A percentile compares a stretch with the other conserved stretches of the same genome.
Evolutionary conservation across 92 coral and sea anemone genomes (phyloP).

Genomic region (Epizoanthus stellaris): DNA sequence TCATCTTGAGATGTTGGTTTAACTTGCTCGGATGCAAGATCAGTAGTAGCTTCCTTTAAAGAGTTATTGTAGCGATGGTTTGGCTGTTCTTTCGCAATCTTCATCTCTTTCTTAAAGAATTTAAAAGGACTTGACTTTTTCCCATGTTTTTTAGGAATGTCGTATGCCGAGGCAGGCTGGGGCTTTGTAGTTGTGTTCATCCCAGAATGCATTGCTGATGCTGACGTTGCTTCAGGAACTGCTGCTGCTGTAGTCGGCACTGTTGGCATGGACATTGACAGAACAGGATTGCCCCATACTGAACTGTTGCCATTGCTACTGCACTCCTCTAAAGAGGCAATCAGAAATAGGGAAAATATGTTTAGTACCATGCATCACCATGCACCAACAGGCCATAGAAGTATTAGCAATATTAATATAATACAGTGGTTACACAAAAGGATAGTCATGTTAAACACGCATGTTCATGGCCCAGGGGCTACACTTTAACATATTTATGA

Average conservation of each 20-base stretch:
- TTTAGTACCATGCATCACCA: background rate
- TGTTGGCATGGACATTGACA: slow-evolving; percentile 65
- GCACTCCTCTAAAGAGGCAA: slow-evolving; percentile 46
- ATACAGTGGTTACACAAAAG: no score
- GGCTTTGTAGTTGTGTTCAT: slow-evolving; percentile 24
- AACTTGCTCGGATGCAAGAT: slow-evolving; percentile 16
- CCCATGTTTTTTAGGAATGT: slow-evolving; percentile 37
- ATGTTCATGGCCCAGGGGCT: no score
- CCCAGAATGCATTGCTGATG: slow-evolving; percentile 4
- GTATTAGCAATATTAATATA: no score
- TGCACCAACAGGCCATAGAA: no score
- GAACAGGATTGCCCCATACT: slow-evolving; percentile 72
- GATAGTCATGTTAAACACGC: no score
- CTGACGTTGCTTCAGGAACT: slow-evolving; percentile 36
- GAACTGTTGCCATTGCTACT: slow-evolving; percentile 63
- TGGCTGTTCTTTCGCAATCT: slow-evolving; percentile 46
- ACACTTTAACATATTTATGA: no score
- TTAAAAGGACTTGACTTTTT: slow-evolving; percentile 54
- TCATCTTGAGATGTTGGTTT: background rate
- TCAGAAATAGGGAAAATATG: background rate
- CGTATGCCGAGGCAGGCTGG: slow-evolving; percentile 5
- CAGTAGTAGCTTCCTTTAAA: slow-evolving; percentile 2
- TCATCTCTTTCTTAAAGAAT: slow-evolving; percentile 61
- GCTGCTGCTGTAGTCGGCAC: slow-evolving; percentile 51
- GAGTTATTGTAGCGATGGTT: slow-evolving; percentile 53